Evolutionary conservation across 1,140 invertebrate species (phyloP).

Genomic region (Epicauta chinensis): DNA sequence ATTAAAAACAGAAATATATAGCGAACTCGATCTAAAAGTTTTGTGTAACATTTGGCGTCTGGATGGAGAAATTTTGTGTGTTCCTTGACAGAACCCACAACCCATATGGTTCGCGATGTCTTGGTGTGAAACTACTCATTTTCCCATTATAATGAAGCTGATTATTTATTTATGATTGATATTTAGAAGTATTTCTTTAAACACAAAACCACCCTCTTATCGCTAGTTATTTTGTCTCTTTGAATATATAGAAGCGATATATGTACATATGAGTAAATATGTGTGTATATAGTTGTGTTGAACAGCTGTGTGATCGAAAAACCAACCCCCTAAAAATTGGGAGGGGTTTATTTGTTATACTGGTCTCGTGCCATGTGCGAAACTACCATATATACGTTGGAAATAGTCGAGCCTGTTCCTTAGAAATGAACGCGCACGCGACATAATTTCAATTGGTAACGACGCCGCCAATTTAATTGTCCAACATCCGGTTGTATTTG

Average conservation of each 20-base stretch:
- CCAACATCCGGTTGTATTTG: slow-evolving; percentile 6
- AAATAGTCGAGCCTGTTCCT: slow-evolving; percentile 10
- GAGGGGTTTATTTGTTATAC: slow-evolving; percentile 14
- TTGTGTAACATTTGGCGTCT: slow-evolving; percentile 13
- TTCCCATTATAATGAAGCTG: not conserved
- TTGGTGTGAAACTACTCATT: not conserved
- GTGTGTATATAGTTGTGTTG: slow-evolving; percentile 1
- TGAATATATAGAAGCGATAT: too few species aligned
- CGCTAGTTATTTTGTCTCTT: too few species aligned
- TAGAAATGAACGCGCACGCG: slow-evolving; percentile 22
- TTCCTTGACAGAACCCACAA: slow-evolving; percentile 10
- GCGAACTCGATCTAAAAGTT: slow-evolving; percentile 6
- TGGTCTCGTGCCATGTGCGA: slow-evolving; percentile 17
- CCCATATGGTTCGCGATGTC: slow-evolving; percentile 14
- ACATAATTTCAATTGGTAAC: slow-evolving; percentile 19
- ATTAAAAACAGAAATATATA: not conserved
- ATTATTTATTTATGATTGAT: too few species aligned
- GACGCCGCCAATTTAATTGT: slow-evolving; percentile 11
- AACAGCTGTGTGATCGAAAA: slow-evolving; percentile 15
- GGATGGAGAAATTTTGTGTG: slow-evolving; percentile 3
- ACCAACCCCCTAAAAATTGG: slow-evolving; percentile 10
- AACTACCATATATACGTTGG: slow-evolving; percentile 6
- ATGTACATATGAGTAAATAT: slow-evolving; percentile 4
- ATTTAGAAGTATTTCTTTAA: too few species aligned
- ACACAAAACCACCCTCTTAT: too few species aligned